A percentile compares a stretch with the other conserved stretches of the same genome.
These are phyloP conservation scores for Sarcophaga bullata DNA, from an alignment of 1,140 invertebrate species.

Conservation along the genomic window DNA sequence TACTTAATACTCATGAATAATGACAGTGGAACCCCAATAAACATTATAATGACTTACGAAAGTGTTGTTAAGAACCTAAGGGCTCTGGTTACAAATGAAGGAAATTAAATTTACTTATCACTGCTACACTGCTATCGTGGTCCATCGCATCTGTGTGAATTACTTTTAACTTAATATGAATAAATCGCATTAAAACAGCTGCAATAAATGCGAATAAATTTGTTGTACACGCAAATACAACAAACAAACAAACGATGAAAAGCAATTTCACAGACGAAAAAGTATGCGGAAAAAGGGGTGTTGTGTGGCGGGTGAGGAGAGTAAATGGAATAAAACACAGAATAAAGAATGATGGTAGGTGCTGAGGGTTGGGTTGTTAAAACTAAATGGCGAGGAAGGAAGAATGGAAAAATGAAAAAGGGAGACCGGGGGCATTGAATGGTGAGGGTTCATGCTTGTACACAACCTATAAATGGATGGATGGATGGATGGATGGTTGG, in stretches of 20 bases:
- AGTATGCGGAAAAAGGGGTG: neutral
- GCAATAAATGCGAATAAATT: no score
- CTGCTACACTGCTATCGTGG: neutral
- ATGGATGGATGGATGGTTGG: neutral
- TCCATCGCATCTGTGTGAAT: neutral
- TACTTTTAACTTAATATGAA: neutral
- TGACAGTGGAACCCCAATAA: no score
- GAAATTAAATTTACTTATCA: no score
- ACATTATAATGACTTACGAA: no score
- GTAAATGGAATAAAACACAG: no score
- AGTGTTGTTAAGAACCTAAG: no score
- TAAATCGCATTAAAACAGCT: conserved; percentile 1
- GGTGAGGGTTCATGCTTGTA: neutral
- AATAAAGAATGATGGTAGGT: no score
- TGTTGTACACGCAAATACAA: neutral
- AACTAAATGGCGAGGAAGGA: no score
- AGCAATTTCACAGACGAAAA: neutral
- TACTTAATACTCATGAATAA: no score
- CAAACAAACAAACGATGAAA: neutral
- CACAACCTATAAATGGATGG: no score
- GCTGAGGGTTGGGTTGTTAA: no score
- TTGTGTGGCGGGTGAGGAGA: neutral
- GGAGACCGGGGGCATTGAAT: neutral
- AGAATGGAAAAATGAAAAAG: neutral
- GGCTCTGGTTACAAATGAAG: no score